phyloP scores from a whole-genome alignment of 1,140 invertebrate species.

The Tetramorium simillimum region DNA sequence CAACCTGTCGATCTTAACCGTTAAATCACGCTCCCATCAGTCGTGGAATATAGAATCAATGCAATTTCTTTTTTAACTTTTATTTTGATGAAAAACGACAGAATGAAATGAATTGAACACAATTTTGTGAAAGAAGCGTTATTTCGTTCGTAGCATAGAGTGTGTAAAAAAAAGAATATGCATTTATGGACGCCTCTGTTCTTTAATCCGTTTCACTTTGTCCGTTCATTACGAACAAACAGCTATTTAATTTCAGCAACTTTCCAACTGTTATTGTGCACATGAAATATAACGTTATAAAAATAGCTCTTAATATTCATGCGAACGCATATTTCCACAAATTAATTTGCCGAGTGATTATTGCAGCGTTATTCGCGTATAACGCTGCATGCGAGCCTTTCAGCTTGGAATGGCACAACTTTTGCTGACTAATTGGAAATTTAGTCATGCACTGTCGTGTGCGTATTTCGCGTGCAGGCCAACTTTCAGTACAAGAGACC shows the following conservation, averaged over 20 bases:
- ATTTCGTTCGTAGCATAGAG: not conserved
- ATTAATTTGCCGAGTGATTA: not conserved
- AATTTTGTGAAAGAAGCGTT: not conserved
- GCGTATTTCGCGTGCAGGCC: not conserved
- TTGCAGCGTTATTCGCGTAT: not conserved
- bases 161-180: not conserved
- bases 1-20: not conserved
- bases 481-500: not conserved
- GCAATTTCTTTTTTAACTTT: not conserved
- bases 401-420: not conserved
- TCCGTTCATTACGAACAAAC: not conserved
- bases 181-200: not conserved
- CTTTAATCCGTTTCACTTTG: not conserved
- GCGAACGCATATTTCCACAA: not conserved
- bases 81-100: not conserved
- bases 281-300: not conserved
- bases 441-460: not conserved
- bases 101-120: slow-evolving; percentile 4
- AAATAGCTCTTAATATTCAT: not conserved
- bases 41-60: not conserved
- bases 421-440: slow-evolving; percentile 46
- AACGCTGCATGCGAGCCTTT: not conserved
- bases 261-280: not conserved
- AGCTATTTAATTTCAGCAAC: not conserved
- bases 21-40: not conserved